These are phyloP conservation scores for Scaptomyza graminum DNA, from an alignment of 1,140 invertebrate species.

Conservation along the genomic window DNA sequence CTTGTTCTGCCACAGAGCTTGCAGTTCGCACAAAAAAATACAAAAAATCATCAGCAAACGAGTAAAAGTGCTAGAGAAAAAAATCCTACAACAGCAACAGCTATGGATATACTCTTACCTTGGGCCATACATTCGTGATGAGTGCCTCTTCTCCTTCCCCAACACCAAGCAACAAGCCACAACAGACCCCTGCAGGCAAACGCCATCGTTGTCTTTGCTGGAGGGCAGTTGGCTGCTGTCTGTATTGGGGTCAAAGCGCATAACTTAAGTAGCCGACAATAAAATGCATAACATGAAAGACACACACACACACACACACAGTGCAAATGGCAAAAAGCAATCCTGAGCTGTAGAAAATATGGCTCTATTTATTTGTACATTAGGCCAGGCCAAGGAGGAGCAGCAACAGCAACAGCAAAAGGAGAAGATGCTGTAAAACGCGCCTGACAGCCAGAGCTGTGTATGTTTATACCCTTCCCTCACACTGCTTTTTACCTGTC, in stretches of 20 bases:
- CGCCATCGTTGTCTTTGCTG: background rate
- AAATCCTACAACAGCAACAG: background rate
- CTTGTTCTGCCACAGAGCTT: slow-evolving; percentile 19
- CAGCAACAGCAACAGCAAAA: slow-evolving; percentile 12
- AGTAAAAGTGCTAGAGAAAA: slow-evolving; percentile 29
- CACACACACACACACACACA: slow-evolving; percentile 28
- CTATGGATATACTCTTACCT: slow-evolving; percentile 18
- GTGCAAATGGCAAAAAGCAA: slow-evolving; percentile 32
- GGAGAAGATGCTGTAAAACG: slow-evolving; percentile 54
- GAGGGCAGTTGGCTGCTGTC: slow-evolving; percentile 38
- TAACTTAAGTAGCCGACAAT: slow-evolving; percentile 82
- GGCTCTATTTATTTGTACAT: slow-evolving; percentile 79
- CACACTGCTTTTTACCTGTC: slow-evolving; percentile 13
- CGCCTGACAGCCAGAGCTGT: slow-evolving; percentile 24
- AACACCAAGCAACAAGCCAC: background rate
- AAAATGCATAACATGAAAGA: slow-evolving; percentile 74
- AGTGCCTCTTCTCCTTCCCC: slow-evolving; percentile 14
- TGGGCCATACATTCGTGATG: slow-evolving; percentile 39
- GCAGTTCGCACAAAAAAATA: slow-evolving; percentile 1
- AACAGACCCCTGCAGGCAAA: slow-evolving; percentile 5
- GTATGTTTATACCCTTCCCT: slow-evolving; percentile 39
- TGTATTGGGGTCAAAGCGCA: slow-evolving; percentile 79
- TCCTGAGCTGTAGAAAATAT: slow-evolving; percentile 68
- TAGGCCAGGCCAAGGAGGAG: slow-evolving; percentile 47
- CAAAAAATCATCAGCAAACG: too few relatives aligned